Base-by-base conservation (phyloP, 1,140 invertebrate genomes). In the Chelonus insularis region DNA sequence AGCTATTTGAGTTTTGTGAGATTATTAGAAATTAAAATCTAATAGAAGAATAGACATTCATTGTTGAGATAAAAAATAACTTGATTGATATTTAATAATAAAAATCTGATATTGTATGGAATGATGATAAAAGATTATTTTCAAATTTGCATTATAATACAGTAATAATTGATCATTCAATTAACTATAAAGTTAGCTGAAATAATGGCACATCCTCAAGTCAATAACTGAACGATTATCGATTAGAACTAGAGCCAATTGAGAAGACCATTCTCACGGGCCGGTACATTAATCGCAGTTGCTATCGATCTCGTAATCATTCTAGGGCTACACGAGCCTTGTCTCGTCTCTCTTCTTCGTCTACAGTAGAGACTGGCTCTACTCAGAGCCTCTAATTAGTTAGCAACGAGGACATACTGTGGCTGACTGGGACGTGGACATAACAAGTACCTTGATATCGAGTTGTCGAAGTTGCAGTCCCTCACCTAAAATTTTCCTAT, bases 401-500 rank as follows among this genome's bases (percentile, higher is more conserved):
- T 66, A 32, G 50, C 64, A 61, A 65, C 55, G 41, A 65, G 59
- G 59, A 62, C 56, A 55, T 21, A 21, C 57, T 18, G 16, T 16
- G 48, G 21, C 14, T 52, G 20, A 54, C 37, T 48, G 32, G 37
- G 48, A 54, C 37, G 52, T 51, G 25, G 41, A 20, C 20, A n/a
- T n/a, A 7, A 59, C 29, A 57, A 51, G 54, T 34, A 57, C 59
- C 43, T 65, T 66, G 52, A 67, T 64, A 65, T 62, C 50, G 58
- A 63, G 62, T 63, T 66, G 47, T 60, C 58, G 39, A 66, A 66
- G 58, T 63, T 63, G 5, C 56, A 29, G 25, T 29, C 55, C 8
- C 16, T 12, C 21, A 6, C 41, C 39, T 50, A 60, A 65, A 68
- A 71, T 71, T 67, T 45, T 6, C 65, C 66, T 64, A 62, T 68